Percentiles rank a stretch among this genome's conserved stretches.
Conservation (phyloP, 2,797 vertebrate species). For the Crotalus adamanteus region DNA sequence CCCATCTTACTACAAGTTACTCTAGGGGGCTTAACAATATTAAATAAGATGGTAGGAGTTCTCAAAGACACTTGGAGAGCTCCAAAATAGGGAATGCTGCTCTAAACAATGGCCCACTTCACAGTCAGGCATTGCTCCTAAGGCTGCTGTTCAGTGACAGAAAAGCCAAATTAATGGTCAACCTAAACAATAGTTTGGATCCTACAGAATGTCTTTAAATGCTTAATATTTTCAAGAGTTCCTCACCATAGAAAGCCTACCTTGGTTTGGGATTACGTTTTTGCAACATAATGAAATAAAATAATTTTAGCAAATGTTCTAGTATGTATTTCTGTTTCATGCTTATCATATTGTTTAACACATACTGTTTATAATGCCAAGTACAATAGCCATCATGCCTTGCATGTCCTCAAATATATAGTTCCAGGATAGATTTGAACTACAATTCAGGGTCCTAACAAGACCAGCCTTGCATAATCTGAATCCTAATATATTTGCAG, state of each 20-base stretch:
- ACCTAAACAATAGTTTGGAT: neutral
- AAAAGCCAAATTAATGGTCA: neutral
- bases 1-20: neutral
- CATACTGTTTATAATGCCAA: neutral
- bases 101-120: constrained; percentile 55
- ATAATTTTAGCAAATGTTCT: neutral
- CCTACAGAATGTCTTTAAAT: neutral
- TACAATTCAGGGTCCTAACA: neutral
- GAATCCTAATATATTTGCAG: neutral
- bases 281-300: neutral
- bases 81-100: neutral
- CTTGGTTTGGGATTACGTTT: constrained; percentile 9
- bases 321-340: constrained; percentile 9
- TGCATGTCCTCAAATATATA: neutral
- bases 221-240: neutral
- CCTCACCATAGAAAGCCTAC: constrained; percentile 23
- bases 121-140: constrained; percentile 30
- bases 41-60: neutral
- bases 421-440: neutral
- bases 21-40: neutral
- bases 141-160: neutral
- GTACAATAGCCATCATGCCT: neutral
- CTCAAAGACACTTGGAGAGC: neutral
- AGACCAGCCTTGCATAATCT: neutral
- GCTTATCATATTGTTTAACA: neutral